Evolutionary conservation across 2,888 invertebrate genomes (phyloP).

Genomic region (Adineta ricciae): DNA sequence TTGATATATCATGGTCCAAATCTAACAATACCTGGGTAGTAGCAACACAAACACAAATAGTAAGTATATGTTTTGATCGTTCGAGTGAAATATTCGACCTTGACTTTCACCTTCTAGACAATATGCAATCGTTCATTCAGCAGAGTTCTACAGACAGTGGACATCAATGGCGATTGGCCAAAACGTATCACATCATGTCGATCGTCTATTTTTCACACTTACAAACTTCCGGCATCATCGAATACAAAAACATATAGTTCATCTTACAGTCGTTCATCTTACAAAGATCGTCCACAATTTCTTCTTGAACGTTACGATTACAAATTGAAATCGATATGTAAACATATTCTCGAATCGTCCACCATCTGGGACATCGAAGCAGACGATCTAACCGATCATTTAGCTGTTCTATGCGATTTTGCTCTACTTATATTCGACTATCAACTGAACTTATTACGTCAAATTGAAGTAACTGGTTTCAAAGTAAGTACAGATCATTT

Average conservation of each 20-base stretch:
- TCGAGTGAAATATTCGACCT: too few species aligned
- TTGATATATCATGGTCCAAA: conserved; percentile 17
- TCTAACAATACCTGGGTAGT: neutral
- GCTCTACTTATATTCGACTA: conserved; percentile 21
- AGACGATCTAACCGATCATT: neutral
- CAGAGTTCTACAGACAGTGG: neutral
- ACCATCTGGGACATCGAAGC: neutral
- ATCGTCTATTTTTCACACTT: neutral
- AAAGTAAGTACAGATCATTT: conserved; percentile 19
- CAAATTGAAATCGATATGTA: neutral
- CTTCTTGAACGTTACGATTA: conserved; percentile 18
- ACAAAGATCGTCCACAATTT: neutral
- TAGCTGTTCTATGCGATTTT: conserved; percentile 10
- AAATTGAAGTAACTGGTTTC: conserved; percentile 20
- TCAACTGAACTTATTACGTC: conserved; percentile 13
- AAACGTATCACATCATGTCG: conserved; percentile 11
- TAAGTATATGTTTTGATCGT: neutral
- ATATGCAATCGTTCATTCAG: neutral
- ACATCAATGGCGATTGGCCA: conserved; percentile 8
- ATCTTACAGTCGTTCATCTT: neutral
- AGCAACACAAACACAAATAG: conserved; percentile 17
- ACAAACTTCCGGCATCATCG: neutral
- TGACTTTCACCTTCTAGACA: neutral
- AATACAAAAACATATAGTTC: neutral
- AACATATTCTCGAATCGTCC: conserved; percentile 14